Evolutionary conservation across 2,797 vertebrate species (phyloP).

Genomic region (Dallia pectoralis): DNA sequence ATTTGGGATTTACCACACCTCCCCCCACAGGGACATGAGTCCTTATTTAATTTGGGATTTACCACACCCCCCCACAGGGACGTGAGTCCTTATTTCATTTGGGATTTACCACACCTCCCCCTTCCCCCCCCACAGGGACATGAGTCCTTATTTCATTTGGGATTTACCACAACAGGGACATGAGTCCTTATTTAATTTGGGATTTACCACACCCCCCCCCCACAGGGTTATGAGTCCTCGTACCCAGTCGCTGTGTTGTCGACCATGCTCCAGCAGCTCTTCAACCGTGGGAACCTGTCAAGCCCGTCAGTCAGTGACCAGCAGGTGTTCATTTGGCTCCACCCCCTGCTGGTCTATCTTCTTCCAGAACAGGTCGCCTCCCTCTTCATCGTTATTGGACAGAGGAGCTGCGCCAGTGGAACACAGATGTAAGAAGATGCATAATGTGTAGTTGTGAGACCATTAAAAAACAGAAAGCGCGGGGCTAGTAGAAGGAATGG

Average conservation of each 20-base stretch:
- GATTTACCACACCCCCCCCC: background rate
- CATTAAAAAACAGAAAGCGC: too few species aligned
- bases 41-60: too few species aligned
- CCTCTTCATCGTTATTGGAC: constrained; percentile 58
- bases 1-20: too few species aligned
- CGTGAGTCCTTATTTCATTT: too few species aligned
- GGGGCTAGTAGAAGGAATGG: too few species aligned
- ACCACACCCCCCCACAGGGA: background rate
- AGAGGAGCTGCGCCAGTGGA: constrained; percentile 59
- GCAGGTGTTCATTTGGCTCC: constrained; percentile 59
- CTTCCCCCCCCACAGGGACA: too few species aligned
- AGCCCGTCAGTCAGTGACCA: constrained; percentile 47
- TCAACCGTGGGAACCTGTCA: constrained; percentile 65
- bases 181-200: too few species aligned
- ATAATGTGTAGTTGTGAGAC: too few species aligned
- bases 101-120: background rate
- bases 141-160: too few species aligned
- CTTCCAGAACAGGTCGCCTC: constrained; percentile 40
- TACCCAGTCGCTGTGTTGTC: constrained; percentile 52
- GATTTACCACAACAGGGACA: too few species aligned
- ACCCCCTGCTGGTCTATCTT: constrained; percentile 60
- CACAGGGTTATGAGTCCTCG: constrained; percentile 36
- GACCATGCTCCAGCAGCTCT: constrained; percentile 67
- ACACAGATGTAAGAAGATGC: constrained; percentile 63
- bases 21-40: too few species aligned